Evolutionary conservation across 2,113 vertebrate genomes (phyloP).

Genomic region (Aptenodytes patagonicus): DNA sequence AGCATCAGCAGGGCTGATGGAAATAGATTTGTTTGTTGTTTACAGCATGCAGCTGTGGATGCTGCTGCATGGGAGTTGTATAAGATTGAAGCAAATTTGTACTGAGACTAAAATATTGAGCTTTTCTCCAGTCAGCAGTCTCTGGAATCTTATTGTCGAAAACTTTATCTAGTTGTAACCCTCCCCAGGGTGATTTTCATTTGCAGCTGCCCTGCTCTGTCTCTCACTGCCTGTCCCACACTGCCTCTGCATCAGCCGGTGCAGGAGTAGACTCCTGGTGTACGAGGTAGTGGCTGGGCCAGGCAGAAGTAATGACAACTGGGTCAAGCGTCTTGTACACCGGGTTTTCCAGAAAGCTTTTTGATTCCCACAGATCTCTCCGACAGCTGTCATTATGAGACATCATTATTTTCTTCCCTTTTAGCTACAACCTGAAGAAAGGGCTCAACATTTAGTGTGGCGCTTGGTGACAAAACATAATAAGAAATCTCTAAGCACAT

Average conservation of each 20-base stretch:
- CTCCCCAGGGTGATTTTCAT: conserved; percentile 80
- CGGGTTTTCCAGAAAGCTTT: background rate
- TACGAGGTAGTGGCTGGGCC: background rate
- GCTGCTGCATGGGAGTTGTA: conserved; percentile 87
- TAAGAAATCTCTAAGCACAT: background rate
- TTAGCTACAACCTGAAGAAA: background rate
- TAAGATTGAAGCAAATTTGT: conserved; percentile 85
- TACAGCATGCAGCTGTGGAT: conserved; percentile 91
- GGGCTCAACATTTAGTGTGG: background rate
- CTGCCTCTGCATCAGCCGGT: conserved; percentile 22
- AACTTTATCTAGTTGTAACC: conserved; percentile 86
- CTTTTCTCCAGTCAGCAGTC: conserved; percentile 85
- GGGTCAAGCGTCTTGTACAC: background rate
- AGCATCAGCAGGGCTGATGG: conserved; percentile 86
- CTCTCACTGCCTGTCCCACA: conserved; percentile 71
- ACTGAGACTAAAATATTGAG: conserved; percentile 87
- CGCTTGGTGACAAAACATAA: background rate
- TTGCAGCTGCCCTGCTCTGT: conserved; percentile 81
- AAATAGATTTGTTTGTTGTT: conserved; percentile 89
- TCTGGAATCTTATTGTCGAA: conserved; percentile 84
- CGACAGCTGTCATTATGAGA: background rate
- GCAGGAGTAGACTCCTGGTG: conserved; percentile 12
- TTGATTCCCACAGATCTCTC: background rate
- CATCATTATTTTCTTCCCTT: conserved; percentile 16
- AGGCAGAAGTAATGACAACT: background rate